phyloP scores from a whole-genome alignment of 2,113 vertebrate genomes.

The Oxyura jamaicensis region DNA sequence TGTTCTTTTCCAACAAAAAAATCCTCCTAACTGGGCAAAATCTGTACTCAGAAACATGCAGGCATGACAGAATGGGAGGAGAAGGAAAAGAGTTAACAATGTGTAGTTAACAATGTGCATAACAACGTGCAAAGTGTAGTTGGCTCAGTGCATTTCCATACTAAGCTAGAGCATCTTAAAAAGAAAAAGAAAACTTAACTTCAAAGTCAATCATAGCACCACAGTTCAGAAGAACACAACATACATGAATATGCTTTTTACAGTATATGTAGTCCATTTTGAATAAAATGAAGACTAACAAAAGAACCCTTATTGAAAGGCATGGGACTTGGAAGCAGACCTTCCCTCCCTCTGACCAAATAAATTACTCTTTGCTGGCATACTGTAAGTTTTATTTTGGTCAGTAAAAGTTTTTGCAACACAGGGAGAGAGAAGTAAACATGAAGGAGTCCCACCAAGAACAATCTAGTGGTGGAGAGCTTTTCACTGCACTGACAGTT shows the following conservation, averaged over 20 bases:
- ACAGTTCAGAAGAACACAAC: neutral
- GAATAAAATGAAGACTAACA: neutral
- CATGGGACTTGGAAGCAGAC: neutral
- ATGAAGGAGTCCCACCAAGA: neutral
- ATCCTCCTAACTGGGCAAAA: neutral
- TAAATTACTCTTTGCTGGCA: fast-evolving
- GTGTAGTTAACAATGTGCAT: neutral
- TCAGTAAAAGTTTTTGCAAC: neutral
- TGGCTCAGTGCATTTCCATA: neutral
- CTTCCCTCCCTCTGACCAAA: neutral
- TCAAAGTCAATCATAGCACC: neutral
- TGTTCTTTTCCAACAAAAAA: neutral
- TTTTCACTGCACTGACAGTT: neutral
- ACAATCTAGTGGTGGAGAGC: neutral
- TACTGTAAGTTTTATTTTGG: neutral
- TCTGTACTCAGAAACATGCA: neutral
- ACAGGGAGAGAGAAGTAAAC: neutral
- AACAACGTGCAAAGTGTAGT: too few species aligned
- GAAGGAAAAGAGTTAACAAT: neutral
- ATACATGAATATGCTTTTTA: neutral
- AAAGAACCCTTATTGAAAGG: neutral
- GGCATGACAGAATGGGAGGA: neutral
- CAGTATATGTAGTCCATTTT: neutral
- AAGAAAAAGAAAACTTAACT: neutral
- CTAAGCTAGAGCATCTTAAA: neutral